Percentiles rank a stretch among this genome's conserved stretches.
Evolutionary conservation across 2,888 invertebrate genomes (phyloP).

Genomic region (Monochamus alternatus): DNA sequence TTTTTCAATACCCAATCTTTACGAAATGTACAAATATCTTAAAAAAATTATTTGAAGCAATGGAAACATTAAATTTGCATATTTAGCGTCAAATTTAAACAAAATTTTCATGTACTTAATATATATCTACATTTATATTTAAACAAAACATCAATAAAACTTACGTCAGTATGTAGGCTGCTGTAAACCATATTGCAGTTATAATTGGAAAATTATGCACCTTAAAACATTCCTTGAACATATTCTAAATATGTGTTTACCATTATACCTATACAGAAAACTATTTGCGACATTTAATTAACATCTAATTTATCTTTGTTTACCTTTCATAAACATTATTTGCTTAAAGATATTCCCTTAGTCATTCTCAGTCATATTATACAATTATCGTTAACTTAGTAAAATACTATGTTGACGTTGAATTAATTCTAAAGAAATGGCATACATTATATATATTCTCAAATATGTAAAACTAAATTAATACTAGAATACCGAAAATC

Average conservation of each 20-base stretch:
- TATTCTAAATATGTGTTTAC: constrained; percentile 2
- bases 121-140: not conserved
- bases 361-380: not conserved
- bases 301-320: constrained; percentile 1
- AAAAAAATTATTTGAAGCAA: no score
- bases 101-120: not conserved
- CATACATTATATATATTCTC: no score
- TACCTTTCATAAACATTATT: constrained; percentile 1
- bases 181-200: constrained; percentile 17
- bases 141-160: not conserved
- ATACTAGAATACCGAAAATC: no score
- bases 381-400: not conserved
- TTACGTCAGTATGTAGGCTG: constrained; percentile 23
- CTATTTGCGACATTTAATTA: constrained; percentile 3
- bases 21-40: no score
- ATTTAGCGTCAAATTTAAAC: no score
- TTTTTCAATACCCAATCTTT: no score
- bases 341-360: not conserved
- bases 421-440: no score
- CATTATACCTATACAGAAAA: not conserved
- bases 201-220: constrained; percentile 18
- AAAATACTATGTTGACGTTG: not conserved
- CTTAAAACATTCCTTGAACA: constrained; percentile 14
- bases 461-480: no score
- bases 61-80: no score